Percentiles rank a stretch among this genome's conserved stretches.
Conservation (phyloP, 2,797 vertebrate genomes). For the Microcaecilia unicolor region DNA sequence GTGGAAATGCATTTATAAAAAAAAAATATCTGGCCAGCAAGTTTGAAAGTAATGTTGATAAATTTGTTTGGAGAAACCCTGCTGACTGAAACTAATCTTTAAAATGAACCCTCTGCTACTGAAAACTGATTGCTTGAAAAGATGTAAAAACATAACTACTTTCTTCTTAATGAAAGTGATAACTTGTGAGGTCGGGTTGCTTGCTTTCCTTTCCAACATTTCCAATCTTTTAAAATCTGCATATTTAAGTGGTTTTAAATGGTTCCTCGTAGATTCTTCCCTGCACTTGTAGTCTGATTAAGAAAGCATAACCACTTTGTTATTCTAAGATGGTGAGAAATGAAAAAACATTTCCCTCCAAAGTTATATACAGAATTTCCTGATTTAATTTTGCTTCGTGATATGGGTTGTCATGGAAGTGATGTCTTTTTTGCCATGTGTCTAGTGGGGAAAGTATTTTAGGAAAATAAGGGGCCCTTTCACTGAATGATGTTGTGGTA, state of each 20-base stretch:
- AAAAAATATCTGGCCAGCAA: constrained; percentile 8
- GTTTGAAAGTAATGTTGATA: constrained; percentile 16
- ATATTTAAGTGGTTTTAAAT: constrained; percentile 15
- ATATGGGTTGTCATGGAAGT: no score
- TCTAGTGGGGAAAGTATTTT: neutral
- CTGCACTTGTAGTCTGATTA: no score
- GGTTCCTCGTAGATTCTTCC: constrained; percentile 23
- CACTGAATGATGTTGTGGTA: no score
- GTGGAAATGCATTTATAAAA: constrained; percentile 15
- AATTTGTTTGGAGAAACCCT: constrained; percentile 22
- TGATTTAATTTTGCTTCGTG: no score
- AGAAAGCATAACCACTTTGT: no score
- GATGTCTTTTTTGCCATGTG: neutral
- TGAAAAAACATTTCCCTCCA: no score
- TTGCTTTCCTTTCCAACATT: constrained; percentile 20
- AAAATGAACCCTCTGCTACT: constrained; percentile 31
- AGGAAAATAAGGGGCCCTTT: constrained; percentile 15
- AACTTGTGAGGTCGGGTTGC: constrained; percentile 16
- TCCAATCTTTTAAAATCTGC: constrained; percentile 20
- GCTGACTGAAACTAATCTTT: constrained; percentile 30
- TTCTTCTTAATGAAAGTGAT: constrained; percentile 24
- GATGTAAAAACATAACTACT: constrained; percentile 18
- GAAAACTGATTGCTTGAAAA: constrained; percentile 33
- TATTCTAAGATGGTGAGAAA: no score
- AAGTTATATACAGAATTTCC: no score